Evolutionary conservation across 2,797 vertebrate species (phyloP).

Genomic region (Glossophaga mutica): DNA sequence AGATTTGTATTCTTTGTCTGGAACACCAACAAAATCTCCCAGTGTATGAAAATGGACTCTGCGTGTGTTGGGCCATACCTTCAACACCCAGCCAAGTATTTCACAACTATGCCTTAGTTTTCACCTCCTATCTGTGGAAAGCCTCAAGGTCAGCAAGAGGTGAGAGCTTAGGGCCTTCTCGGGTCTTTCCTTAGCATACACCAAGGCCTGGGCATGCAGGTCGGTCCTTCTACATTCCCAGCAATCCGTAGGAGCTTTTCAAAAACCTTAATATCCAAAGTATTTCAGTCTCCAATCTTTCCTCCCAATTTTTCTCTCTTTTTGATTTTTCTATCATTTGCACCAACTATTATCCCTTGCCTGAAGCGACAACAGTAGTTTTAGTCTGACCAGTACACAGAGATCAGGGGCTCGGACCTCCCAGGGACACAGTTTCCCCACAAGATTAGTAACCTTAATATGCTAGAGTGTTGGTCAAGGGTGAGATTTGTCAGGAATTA

Average conservation of each 20-base stretch:
- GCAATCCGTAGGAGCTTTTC: background rate
- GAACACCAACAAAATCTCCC: background rate
- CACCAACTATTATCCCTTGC: background rate
- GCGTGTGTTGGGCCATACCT: background rate
- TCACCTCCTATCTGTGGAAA: background rate
- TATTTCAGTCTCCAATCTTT: background rate
- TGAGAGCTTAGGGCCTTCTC: background rate
- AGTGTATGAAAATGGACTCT: background rate
- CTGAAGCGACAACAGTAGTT: background rate
- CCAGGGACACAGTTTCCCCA: background rate
- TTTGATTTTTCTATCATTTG: background rate
- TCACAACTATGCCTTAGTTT: background rate
- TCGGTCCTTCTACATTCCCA: background rate
- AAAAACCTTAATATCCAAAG: background rate
- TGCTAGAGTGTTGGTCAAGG: background rate
- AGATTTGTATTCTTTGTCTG: background rate
- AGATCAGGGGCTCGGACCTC: background rate
- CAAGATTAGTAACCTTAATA: background rate
- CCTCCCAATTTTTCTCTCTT: background rate
- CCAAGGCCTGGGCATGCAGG: background rate
- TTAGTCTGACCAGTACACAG: background rate
- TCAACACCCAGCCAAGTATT: background rate
- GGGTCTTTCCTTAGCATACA: background rate
- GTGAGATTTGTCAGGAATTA: background rate
- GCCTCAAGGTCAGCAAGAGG: background rate